Evolutionary conservation across 35 echinoderm and acorn worm genomes (phyloP), one percentile per base, ranked within the genome.

Genomic region (Ophiothrix spiculata): DNA sequence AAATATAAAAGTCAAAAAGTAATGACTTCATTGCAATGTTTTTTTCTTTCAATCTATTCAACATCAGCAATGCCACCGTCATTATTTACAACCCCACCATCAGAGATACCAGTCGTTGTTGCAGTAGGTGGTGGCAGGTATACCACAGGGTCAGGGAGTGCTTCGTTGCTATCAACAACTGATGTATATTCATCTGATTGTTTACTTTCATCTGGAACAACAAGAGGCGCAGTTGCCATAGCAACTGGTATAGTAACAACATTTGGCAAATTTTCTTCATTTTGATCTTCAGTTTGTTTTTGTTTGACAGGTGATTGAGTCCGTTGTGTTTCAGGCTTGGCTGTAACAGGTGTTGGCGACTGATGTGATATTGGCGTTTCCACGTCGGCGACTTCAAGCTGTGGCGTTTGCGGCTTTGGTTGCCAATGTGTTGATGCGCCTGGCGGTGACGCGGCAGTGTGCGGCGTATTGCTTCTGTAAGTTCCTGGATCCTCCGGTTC

Each of bases 231-330:
- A 0, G 80, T 82, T 41, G 40, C 40, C 25, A 82, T 32, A 6
- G 80, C 80, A 38, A 82, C 40, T 31, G 80, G 80, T 41, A 82
- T 41, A 14, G 80, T 45, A 32, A 82, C 40, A 0, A 82, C 40
- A 49, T 6, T 49, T 49, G 42, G 19, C 19, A 10, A 19, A 6
- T 49, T 6, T 19, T 49, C 6, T 19, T 49, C 42, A 10, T 6
- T 49, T 10, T 6, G 6, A 10, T 49, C 6, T 49, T 49, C 42
- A 19, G 42, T 19, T 49, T 49, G 42, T 49, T 49, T 6, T 49
- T 49, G 6, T 10, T 6, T 19, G 6, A 49, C 6, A 49, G 42
- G 42, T 49, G 42, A 10, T 49, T 49, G 42, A 19, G 19, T 49
- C 19, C 42, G 6, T 49, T 6, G 6, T 49, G 6, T 19, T 19